Base-by-base conservation (phyloP, 2,797 vertebrate genomes). In the Anniella stebbinsi region DNA sequence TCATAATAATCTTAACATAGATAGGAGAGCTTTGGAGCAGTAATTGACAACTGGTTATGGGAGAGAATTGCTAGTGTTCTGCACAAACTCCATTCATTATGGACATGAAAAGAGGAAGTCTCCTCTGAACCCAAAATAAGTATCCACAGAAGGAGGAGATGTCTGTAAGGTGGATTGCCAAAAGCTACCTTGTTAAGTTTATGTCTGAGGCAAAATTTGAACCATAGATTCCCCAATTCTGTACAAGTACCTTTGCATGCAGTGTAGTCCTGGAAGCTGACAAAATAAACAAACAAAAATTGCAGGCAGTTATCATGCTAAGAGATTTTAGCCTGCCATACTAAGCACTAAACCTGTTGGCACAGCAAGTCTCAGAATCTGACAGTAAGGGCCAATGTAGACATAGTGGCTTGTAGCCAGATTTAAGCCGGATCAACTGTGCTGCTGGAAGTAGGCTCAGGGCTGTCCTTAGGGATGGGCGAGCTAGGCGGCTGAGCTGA, bases 1-100 rank as follows among this genome's bases (percentile, higher is more conserved):
- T 80, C 38, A 78, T 82, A 51, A 88, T 76, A 66, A 63, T 41
- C 73, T 82, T 57, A 70, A 41, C n/a, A 81, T 67, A 70, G 51
- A 54, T 4, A 57, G 41, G 15, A 10, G 28, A 60, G 67, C 28
- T 82, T 88, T 11, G 41, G 63, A 72, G 23, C 23, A 80, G 60
- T 67, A 51, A 51, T 78, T 87, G 23, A 17, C 21, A 87, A 66
- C 67, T 11, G 48, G 30, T 78, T 78, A n/a, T 36, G 60, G 67
- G 21, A 78, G 38, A 77, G 38, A 87, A 87, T 12, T 33, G 30
- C 33, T 15, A 18, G 2, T 36, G 15, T 33, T 17, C 48, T 80
- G 4, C 25, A 51, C 57, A 21, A 69, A 69, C 41, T 45, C 12
- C 36, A 66, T 83, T 66, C 41, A 66, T 17, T 41, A 66, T 45